These are phyloP conservation scores for Tetraodon nigroviridis DNA, from an alignment of 2,113 vertebrate species.

Conservation along the genomic window DNA sequence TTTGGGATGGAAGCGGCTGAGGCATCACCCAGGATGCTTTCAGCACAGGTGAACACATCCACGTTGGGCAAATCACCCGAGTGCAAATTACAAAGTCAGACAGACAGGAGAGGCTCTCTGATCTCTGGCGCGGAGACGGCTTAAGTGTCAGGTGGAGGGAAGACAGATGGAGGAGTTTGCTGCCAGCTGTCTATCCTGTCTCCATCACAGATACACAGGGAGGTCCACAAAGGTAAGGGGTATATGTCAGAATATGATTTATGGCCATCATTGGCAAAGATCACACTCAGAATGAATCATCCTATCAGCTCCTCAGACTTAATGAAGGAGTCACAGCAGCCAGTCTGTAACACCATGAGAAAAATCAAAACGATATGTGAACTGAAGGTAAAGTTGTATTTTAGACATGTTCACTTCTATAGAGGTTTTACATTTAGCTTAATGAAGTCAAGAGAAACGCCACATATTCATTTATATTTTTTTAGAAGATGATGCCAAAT, in stretches of 20 bases:
- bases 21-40: slow-evolving; percentile 37
- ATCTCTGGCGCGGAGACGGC: slow-evolving; percentile 44
- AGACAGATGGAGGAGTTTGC: slow-evolving; percentile 48
- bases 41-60: slow-evolving; percentile 49
- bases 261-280: slow-evolving; percentile 25
- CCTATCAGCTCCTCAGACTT: slow-evolving; percentile 15
- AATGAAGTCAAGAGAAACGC: too few species aligned
- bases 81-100: slow-evolving; percentile 52
- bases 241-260: slow-evolving; percentile 33
- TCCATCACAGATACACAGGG: slow-evolving; percentile 9
- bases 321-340: not conserved
- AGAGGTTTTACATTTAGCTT: too few species aligned
- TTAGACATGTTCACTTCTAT: too few species aligned
- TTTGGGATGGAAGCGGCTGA: slow-evolving; percentile 43
- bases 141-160: slow-evolving; percentile 31
- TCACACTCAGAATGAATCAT: slow-evolving; percentile 25
- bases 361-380: too few species aligned
- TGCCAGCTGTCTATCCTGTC: slow-evolving; percentile 45
- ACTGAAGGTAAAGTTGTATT: too few species aligned
- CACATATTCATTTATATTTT: too few species aligned
- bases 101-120: slow-evolving; percentile 44
- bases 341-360: too few species aligned
- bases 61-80: slow-evolving; percentile 46
- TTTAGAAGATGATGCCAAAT: too few species aligned
- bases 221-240: slow-evolving; percentile 15